Evolutionary conservation across 2,113 vertebrate genomes (phyloP).

Genomic region (Podarcis cretensis): DNA sequence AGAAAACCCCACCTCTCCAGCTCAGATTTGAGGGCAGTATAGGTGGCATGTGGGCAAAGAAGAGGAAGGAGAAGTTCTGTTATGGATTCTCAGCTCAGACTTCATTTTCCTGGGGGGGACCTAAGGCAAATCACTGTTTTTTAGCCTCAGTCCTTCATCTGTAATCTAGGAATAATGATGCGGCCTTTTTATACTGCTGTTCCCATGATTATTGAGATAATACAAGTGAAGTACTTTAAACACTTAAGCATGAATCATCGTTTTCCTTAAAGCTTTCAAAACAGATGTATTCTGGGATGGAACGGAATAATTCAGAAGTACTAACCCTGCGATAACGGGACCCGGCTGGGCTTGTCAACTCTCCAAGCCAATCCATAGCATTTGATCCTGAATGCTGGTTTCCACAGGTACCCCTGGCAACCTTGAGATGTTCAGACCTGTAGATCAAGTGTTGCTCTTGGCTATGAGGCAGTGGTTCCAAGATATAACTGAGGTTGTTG

Average conservation of each 20-base stretch:
- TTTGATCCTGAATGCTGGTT: conserved; percentile 61
- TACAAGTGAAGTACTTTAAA: not conserved
- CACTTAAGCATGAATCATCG: not conserved
- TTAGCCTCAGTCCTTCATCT: not conserved
- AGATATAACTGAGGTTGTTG: conserved; percentile 87
- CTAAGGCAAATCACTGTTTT: not conserved
- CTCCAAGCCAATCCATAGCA: conserved; percentile 69
- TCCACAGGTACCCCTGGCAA: conserved; percentile 80
- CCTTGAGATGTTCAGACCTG: conserved; percentile 80
- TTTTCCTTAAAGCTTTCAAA: not conserved
- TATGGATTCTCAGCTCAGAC: not conserved
- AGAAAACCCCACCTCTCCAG: no score
- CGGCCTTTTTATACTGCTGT: not conserved
- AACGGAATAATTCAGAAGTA: not conserved
- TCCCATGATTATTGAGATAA: not conserved
- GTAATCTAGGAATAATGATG: not conserved
- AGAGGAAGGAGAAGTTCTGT: no score
- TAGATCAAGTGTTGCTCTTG: conserved; percentile 83
- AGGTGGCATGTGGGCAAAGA: no score
- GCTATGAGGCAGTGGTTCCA: conserved; percentile 83
- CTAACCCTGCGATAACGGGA: conserved; percentile 79
- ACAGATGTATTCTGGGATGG: not conserved
- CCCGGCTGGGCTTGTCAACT: conserved; percentile 73
- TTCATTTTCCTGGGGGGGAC: no score
- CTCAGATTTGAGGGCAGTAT: no score